These are phyloP conservation scores for Pyralis farinalis DNA, from an alignment of 2,888 invertebrate species.

Conservation along the genomic window DNA sequence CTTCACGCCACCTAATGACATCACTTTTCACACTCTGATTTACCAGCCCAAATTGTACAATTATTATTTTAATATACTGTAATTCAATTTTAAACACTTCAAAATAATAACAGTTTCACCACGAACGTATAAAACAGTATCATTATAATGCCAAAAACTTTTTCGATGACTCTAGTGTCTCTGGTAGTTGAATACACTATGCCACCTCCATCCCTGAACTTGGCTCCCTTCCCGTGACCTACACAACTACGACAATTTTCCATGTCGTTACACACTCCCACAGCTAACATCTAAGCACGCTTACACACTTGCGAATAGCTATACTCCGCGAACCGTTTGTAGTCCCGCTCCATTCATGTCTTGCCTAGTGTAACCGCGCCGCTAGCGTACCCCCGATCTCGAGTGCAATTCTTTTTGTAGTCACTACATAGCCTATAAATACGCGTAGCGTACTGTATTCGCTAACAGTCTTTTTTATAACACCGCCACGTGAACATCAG, in stretches of 20 bases:
- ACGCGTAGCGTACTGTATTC: conserved; percentile 39
- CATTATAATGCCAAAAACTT: too few relatives aligned
- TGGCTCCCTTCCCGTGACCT: conserved; percentile 27
- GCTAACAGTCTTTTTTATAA: conserved; percentile 79
- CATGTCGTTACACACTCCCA: conserved; percentile 44
- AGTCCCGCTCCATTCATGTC: conserved; percentile 16
- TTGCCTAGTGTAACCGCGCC: conserved; percentile 19
- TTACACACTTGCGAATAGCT: conserved; percentile 15
- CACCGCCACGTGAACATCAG: conserved; percentile 49
- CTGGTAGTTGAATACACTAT: neutral
- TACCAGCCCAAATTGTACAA: too few relatives aligned
- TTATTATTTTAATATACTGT: too few relatives aligned
- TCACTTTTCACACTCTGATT: too few relatives aligned
- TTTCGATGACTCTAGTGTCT: neutral
- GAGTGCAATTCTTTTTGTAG: conserved; percentile 47
- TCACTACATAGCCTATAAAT: conserved; percentile 67
- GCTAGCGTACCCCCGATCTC: conserved; percentile 44
- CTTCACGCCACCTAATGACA: too few relatives aligned
- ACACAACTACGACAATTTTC: conserved; percentile 40
- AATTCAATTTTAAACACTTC: too few relatives aligned
- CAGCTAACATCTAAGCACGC: conserved; percentile 15
- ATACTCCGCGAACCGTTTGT: conserved; percentile 15
- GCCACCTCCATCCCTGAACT: conserved; percentile 5
- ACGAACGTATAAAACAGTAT: too few relatives aligned
- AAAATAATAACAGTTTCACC: too few relatives aligned